Base-by-base conservation (phyloP, 2,888 invertebrate genomes). In the Xylocampa areola region DNA sequence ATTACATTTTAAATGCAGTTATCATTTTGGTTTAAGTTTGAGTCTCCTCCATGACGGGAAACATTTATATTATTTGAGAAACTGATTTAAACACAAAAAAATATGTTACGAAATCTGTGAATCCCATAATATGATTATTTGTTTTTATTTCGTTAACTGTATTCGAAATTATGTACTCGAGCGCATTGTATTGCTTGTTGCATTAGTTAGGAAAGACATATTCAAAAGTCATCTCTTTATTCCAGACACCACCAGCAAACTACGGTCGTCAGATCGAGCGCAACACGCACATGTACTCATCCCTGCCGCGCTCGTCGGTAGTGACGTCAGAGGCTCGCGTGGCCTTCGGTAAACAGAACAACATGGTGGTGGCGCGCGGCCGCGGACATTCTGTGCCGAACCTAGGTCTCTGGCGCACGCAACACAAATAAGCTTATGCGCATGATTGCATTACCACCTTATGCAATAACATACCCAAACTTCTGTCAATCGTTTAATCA, bases 361-460 rank as follows among this genome's bases (percentile, higher is more conserved):
- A 50, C 55, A 61, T 68, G 77, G 75, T 71, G 77, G 75, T 71
- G 75, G 75, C 77, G 61, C 88, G 92, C 82, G 92, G 91, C 67
- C 95, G 96, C 94, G 97, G 97, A 92, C 96, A 96, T 85, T 98
- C 98, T 83, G 98, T 98, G 88, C 98, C 98, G 83, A 97, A 98
- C 94, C 94, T 98, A 98, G 98, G 98, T 98, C 90, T 88, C 82
- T 88, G 73, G 78, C 76, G 73, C 67, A 47, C 73, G 66, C 73
- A 61, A 74, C 64, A 70, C 73, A 67, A 29, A 36, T 4, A 76
- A 80, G 48, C 44, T 8, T n/a, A 29, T 27, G 23, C 30, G 63
- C 64, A 65, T 65, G 68, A 40, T 33, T 27, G n/a, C n/a, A n/a
- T n/a, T n/a, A n/a, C 36, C 8, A 23, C 39, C 13, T 39, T n/a